phyloP scores from a whole-genome alignment of 2,797 vertebrate species.

The Rhinella marina region DNA sequence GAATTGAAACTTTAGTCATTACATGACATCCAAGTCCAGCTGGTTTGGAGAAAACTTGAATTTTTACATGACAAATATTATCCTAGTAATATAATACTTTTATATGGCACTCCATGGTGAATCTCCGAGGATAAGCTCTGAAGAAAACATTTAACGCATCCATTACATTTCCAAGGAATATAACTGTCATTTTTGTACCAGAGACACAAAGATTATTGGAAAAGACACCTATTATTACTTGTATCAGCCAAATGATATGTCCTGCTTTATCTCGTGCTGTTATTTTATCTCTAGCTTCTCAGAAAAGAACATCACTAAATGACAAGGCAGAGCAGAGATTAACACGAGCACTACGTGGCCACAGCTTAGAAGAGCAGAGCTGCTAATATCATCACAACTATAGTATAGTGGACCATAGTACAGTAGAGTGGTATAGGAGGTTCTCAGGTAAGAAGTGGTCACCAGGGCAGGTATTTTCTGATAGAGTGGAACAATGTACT shows the following conservation, averaged over 20 bases:
- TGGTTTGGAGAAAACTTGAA: not conserved
- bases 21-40: not conserved
- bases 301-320: not conserved
- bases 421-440: too few species aligned
- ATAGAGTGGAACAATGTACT: not conserved
- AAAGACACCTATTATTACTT: not conserved
- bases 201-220: not conserved
- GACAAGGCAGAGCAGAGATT: not conserved
- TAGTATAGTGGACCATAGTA: too few species aligned
- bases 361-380: not conserved
- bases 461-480: not conserved
- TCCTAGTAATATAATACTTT: not conserved
- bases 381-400: not conserved
- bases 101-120: not conserved
- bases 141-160: not conserved
- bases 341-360: not conserved
- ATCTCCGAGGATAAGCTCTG: not conserved
- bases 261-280: not conserved
- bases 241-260: constrained; percentile 8
- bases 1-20: not conserved
- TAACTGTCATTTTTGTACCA: not conserved
- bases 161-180: not conserved
- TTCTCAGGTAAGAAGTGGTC: not conserved
- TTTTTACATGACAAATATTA: not conserved
- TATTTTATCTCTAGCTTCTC: not conserved